Percentiles rank a stretch among this genome's conserved stretches.
These are phyloP conservation scores for Diplosoma virens DNA, from an alignment of 23 tunicate species.

Conservation along the genomic window DNA sequence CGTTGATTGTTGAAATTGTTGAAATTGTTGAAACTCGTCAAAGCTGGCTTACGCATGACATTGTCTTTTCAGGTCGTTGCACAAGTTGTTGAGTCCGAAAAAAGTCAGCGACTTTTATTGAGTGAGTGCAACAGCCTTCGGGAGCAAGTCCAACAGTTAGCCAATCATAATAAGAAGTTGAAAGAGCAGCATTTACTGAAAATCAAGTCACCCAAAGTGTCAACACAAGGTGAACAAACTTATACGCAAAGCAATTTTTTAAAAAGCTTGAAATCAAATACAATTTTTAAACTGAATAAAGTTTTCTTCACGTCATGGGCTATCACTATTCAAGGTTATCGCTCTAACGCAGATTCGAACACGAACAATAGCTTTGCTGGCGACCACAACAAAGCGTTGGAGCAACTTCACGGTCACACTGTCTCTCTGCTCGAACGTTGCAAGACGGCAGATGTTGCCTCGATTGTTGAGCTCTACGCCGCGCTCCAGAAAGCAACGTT, in stretches of 20 bases:
- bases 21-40: too few species aligned
- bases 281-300: background rate
- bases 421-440: conserved; percentile 5
- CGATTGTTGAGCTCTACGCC: conserved; percentile 46
- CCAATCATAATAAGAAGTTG: conserved; percentile 26
- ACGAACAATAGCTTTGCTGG: background rate
- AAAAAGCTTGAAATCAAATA: too few species aligned
- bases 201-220: too few species aligned
- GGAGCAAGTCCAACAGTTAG: conserved; percentile 51
- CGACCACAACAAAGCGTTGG: background rate
- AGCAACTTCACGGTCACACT: conserved; percentile 6
- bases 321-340: background rate
- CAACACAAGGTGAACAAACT: too few species aligned
- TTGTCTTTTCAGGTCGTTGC: conserved; percentile 43
- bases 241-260: background rate
- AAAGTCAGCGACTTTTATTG: conserved; percentile 52
- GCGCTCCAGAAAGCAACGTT: conserved; percentile 34
- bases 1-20: too few species aligned
- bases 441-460: conserved; percentile 25
- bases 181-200: conserved; percentile 9
- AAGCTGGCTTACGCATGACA: too few species aligned
- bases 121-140: conserved; percentile 52
- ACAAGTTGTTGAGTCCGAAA: conserved; percentile 54
- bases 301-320: background rate
- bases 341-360: background rate